These are phyloP conservation scores for Sarotherodon lohbergeri DNA, from an alignment of 2,113 vertebrate species.

Conservation along the genomic window DNA sequence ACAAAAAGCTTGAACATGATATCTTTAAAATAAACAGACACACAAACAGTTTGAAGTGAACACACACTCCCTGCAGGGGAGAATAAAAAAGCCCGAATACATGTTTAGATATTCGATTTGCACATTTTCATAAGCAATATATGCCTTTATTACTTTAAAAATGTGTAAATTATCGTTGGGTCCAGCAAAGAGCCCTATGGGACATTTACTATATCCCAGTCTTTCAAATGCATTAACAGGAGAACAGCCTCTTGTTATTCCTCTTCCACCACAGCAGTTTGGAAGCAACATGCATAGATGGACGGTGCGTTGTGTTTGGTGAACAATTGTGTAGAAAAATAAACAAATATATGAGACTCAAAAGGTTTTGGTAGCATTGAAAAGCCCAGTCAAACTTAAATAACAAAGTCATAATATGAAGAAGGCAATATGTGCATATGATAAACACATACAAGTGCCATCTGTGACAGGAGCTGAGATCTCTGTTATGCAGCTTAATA, in stretches of 20 bases:
- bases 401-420: not conserved
- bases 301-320: rapidly evolving
- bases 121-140: not conserved
- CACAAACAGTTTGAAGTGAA: not conserved
- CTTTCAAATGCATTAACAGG: not conserved
- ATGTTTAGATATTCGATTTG: not conserved
- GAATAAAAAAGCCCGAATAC: not conserved
- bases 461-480: not conserved
- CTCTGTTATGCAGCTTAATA: not conserved
- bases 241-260: not conserved
- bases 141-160: not conserved
- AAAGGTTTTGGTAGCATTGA: not conserved
- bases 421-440: not conserved
- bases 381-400: not conserved
- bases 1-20: not conserved
- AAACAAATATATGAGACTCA: not conserved
- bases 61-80: not conserved
- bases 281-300: not conserved
- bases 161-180: not conserved
- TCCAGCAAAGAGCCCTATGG: no score
- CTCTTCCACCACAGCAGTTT: not conserved
- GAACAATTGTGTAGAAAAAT: not conserved
- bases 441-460: not conserved
- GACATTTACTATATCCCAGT: not conserved
- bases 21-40: no score